These are phyloP conservation scores for Sebastes fasciatus DNA, from an alignment of 2,113 vertebrate species.

Conservation along the genomic window DNA sequence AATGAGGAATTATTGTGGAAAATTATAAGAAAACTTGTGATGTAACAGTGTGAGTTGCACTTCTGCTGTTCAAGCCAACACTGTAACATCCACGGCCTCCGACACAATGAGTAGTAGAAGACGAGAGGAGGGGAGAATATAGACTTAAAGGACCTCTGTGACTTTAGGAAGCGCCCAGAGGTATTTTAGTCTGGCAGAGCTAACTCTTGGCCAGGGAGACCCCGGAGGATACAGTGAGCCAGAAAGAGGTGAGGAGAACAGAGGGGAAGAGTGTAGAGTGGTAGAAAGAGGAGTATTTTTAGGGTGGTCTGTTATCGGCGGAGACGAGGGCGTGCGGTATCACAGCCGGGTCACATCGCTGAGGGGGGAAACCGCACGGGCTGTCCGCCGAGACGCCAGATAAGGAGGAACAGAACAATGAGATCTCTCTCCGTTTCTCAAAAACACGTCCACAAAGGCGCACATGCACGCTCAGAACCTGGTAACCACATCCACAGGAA, in stretches of 20 bases:
- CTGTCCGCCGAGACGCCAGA: constrained; percentile 62
- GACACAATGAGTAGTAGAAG: constrained; percentile 31
- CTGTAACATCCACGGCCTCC: constrained; percentile 49
- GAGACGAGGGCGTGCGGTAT: constrained; percentile 62
- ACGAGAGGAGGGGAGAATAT: constrained; percentile 38
- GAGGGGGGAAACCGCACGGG: constrained; percentile 63
- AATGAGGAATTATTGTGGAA: constrained; percentile 72
- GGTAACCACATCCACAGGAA: constrained; percentile 61
- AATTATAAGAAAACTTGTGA: constrained; percentile 75
- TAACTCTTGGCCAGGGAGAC: constrained; percentile 52
- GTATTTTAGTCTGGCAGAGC: constrained; percentile 68
- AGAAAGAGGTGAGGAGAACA: constrained; percentile 71
- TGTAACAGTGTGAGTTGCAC: constrained; percentile 72
- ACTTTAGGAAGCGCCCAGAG: constrained; percentile 61
- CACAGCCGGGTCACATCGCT: constrained; percentile 74
- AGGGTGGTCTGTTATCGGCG: constrained; percentile 76
- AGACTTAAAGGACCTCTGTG: constrained; percentile 56
- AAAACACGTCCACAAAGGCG: constrained; percentile 4
- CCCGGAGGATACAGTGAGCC: constrained; percentile 67
- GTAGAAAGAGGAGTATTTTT: constrained; percentile 76
- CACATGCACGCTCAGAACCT: constrained; percentile 14
- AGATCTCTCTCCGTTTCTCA: constrained; percentile 32
- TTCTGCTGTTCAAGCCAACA: constrained; percentile 51
- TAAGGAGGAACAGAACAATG: constrained; percentile 74
- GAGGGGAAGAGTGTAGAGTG: constrained; percentile 40